Conservation (phyloP, 2,797 vertebrate genomes). For the Enteromius anoplus region DNA sequence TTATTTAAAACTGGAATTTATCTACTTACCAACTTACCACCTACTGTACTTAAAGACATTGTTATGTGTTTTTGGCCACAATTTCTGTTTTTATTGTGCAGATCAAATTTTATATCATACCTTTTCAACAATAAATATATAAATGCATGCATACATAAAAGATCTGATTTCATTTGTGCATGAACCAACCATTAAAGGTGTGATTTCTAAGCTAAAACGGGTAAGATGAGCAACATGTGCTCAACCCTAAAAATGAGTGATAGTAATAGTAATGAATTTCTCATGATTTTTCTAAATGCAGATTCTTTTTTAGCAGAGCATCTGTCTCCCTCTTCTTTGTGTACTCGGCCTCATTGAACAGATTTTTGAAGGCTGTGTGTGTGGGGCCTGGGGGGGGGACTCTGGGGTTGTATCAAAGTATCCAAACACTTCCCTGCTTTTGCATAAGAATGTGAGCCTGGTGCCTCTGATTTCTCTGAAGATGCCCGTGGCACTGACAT, state of each 20-base stretch:
- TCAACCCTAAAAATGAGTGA: background rate
- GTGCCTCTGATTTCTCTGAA: conserved; percentile 81
- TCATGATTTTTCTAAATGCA: conserved; percentile 13
- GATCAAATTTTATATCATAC: background rate
- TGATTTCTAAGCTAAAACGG: background rate
- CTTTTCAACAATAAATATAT: no score
- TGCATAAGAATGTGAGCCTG: conserved; percentile 89
- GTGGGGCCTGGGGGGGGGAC: conserved; percentile 43
- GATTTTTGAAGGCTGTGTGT: conserved; percentile 82
- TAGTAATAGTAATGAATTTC: conserved; percentile 22
- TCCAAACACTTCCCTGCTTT: conserved; percentile 82
- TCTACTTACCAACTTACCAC: no score
- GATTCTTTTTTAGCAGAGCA: conserved; percentile 44
- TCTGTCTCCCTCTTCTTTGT: conserved; percentile 70
- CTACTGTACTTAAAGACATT: no score
- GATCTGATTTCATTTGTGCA: background rate
- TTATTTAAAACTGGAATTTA: no score
- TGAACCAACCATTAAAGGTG: background rate
- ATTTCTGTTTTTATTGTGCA: background rate
- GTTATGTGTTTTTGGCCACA: no score
- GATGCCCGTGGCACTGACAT: conserved; percentile 79
- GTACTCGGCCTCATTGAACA: conserved; percentile 81
- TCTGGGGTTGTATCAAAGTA: conserved; percentile 80
- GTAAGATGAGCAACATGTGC: background rate
- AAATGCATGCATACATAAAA: no score